These are phyloP conservation scores for Sebastolobus alascanus DNA, from an alignment of 2,797 vertebrate genomes.

Conservation along the genomic window DNA sequence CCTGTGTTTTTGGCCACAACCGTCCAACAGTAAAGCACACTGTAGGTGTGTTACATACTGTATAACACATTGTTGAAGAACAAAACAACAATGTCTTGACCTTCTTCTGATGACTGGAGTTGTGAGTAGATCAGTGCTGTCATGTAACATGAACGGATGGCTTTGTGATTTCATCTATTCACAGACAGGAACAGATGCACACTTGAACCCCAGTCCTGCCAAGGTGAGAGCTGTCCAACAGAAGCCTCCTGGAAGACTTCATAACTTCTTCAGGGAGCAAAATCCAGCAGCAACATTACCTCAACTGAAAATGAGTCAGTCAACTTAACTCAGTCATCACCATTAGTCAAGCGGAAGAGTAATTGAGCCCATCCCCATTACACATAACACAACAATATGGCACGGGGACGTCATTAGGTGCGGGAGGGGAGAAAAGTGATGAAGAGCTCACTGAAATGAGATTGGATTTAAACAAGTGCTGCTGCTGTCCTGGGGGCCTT, in stretches of 20 bases:
- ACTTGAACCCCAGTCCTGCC: conserved; percentile 16
- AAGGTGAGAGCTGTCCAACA: conserved; percentile 17
- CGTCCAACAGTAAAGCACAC: background rate
- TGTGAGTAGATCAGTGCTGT: background rate
- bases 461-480: conserved; percentile 81
- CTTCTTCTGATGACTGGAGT: background rate
- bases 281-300: conserved; percentile 54
- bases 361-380: conserved; percentile 75
- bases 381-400: conserved; percentile 74
- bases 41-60: background rate
- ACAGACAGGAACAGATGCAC: conserved; percentile 38
- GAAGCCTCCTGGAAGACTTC: conserved; percentile 22
- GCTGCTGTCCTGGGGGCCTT: conserved; percentile 68
- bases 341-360: conserved; percentile 75
- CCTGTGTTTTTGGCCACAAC: background rate
- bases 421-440: conserved; percentile 55
- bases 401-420: conserved; percentile 59
- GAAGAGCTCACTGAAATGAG: conserved; percentile 77
- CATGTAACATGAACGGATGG: background rate
- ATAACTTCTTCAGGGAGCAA: conserved; percentile 58
- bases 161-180: background rate
- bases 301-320: conserved; percentile 59
- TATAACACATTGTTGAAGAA: background rate
- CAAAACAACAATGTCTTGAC: background rate
- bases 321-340: conserved; percentile 67